Percentiles rank a stretch among this genome's conserved stretches.
phyloP scores from a whole-genome alignment of 2,888 invertebrate genomes.

The Drosophila greeni region DNA sequence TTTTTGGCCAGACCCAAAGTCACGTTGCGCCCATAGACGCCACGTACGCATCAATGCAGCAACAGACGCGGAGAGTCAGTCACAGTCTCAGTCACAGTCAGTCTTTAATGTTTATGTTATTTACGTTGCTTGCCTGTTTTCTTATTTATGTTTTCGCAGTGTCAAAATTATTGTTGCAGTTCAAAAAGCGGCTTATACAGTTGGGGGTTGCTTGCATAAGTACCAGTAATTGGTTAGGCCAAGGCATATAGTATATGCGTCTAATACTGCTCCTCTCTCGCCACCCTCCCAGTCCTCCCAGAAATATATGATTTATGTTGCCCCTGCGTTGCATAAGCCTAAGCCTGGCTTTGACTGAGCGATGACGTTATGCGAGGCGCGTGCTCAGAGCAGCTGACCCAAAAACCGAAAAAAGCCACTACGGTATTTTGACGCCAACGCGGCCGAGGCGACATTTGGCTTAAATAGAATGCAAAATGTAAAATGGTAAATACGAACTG shows the following conservation, averaged over 20 bases:
- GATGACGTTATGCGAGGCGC: constrained; percentile 56
- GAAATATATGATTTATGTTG: constrained; percentile 32
- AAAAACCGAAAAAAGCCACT: constrained; percentile 54
- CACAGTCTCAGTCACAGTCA: constrained; percentile 21
- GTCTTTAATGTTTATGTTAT: constrained; percentile 33
- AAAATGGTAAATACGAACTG: constrained; percentile 12
- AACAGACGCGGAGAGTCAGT: constrained; percentile 16
- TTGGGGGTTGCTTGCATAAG: constrained; percentile 45
- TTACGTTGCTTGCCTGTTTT: constrained; percentile 4
- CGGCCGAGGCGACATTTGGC: constrained; percentile 45
- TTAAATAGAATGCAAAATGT: constrained; percentile 41
- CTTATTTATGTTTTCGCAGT: constrained; percentile 37
- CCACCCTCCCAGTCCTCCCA: not conserved
- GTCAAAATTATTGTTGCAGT: constrained; percentile 24
- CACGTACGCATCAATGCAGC: constrained; percentile 39
- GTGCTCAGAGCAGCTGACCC: constrained; percentile 60
- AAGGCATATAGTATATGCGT: constrained; percentile 40
- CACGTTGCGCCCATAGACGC: constrained; percentile 43
- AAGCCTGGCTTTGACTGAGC: constrained; percentile 26
- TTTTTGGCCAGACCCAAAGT: constrained; percentile 23
- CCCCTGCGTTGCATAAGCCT: constrained; percentile 60
- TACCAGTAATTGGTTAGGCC: constrained; percentile 45
- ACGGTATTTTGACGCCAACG: constrained; percentile 67
- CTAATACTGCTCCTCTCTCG: not conserved
- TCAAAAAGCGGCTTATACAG: constrained; percentile 23